phyloP scores from a whole-genome alignment of 2,888 invertebrate species.

The Sabellastarte sp. region DNA sequence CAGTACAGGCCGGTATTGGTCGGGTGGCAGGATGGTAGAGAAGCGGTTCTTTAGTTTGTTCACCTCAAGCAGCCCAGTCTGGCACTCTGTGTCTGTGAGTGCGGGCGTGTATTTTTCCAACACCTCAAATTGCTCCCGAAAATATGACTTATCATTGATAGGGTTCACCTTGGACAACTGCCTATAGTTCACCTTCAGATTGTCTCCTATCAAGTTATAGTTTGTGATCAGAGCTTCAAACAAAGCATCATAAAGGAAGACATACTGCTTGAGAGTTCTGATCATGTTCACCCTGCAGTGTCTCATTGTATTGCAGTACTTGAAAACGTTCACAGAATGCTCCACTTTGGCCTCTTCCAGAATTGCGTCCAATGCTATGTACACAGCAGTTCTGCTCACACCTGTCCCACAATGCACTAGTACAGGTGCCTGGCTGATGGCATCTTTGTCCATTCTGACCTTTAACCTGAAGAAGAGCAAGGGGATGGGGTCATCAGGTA shows the following conservation, averaged over 20 bases:
- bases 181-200: constrained; percentile 42
- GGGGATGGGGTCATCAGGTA: constrained; percentile 49
- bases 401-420: constrained; percentile 59
- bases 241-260: constrained; percentile 54
- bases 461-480: constrained; percentile 46
- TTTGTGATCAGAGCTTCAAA: constrained; percentile 53
- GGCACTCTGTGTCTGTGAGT: constrained; percentile 31
- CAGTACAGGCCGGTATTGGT: constrained; percentile 20
- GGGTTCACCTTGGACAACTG: constrained; percentile 28
- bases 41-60: constrained; percentile 52
- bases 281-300: constrained; percentile 51
- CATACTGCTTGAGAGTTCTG: constrained; percentile 53
- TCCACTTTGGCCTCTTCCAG: constrained; percentile 50
- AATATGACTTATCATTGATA: constrained; percentile 40
- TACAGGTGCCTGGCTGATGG: constrained; percentile 32
- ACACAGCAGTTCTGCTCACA: constrained; percentile 52
- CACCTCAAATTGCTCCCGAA: constrained; percentile 46
- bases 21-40: constrained; percentile 42
- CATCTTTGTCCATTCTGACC: constrained; percentile 17
- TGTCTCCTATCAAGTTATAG: constrained; percentile 38
- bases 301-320: constrained; percentile 41
- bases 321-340: constrained; percentile 50
- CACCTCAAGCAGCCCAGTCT: constrained; percentile 33
- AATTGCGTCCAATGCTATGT: constrained; percentile 55
- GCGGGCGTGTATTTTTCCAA: constrained; percentile 41